These are phyloP conservation scores for Acleris laterana DNA, from an alignment of 2,888 invertebrate species.

Conservation along the genomic window DNA sequence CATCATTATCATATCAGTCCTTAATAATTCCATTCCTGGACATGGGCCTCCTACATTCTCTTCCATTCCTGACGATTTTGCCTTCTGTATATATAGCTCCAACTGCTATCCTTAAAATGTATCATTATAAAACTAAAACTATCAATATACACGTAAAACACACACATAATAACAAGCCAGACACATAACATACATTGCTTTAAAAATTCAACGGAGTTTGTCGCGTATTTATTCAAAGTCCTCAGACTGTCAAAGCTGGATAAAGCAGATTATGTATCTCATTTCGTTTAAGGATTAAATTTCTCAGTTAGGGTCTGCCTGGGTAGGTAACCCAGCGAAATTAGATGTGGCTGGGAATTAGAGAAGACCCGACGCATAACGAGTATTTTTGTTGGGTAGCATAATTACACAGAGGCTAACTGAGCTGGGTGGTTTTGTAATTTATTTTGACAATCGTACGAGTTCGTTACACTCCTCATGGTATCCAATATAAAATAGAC, in stretches of 20 bases:
- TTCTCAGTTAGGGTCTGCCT: constrained; percentile 25
- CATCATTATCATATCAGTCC: too few relatives aligned
- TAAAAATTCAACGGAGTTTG: not conserved
- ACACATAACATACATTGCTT: not conserved
- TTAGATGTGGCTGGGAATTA: not conserved
- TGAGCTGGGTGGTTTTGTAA: not conserved
- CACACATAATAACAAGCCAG: not conserved
- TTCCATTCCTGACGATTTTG: too few relatives aligned
- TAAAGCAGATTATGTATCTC: constrained; percentile 30
- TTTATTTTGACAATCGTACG: too few relatives aligned
- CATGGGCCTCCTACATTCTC: too few relatives aligned
- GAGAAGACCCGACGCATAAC: not conserved
- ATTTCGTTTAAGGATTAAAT: constrained; percentile 29
- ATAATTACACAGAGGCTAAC: constrained; percentile 8
- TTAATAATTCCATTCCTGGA: too few relatives aligned
- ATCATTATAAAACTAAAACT: too few relatives aligned
- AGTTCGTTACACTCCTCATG: too few relatives aligned
- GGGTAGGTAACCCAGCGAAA: constrained; percentile 19
- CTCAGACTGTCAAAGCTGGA: constrained; percentile 16
- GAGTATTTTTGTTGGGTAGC: not conserved
- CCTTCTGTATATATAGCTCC: too few relatives aligned
- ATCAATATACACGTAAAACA: not conserved
- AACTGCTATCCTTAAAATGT: too few relatives aligned
- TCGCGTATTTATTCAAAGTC: constrained; percentile 6
- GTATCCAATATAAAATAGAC: too few relatives aligned